A percentile compares a stretch with the other conserved stretches of the same genome.
Conservation (phyloP, 2,888 invertebrate species). For the Chrysopilus asiliformis region DNA sequence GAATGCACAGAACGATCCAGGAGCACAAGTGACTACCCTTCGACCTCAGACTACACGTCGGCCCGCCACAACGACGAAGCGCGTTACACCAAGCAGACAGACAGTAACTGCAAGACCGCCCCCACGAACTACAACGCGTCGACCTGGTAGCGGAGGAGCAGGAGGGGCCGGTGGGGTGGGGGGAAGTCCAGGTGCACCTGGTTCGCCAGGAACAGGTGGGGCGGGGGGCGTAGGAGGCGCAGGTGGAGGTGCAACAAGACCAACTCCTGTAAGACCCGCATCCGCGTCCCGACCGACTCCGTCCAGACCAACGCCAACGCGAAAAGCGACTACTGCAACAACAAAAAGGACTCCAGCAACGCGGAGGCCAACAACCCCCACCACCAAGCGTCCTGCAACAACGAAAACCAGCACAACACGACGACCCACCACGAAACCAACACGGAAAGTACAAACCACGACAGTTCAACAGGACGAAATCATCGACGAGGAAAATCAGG, state of each 20-base stretch:
- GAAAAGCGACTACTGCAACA: conserved; percentile 30
- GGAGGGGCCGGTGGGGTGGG: conserved; percentile 29
- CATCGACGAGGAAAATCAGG: conserved; percentile 24
- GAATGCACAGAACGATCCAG: conserved; percentile 3
- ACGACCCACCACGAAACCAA: conserved; percentile 26
- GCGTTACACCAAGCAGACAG: conserved; percentile 15
- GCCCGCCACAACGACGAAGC: conserved; percentile 13
- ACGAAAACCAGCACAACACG: conserved; percentile 23
- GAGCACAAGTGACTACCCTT: conserved; percentile 3
- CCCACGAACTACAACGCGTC: conserved; percentile 16
- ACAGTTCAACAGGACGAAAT: conserved; percentile 24
- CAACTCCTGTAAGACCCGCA: too few species aligned
- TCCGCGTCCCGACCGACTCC: too few species aligned
- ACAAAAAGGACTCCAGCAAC: conserved; percentile 24
- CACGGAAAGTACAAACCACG: conserved; percentile 27
- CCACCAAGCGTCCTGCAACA: conserved; percentile 28
- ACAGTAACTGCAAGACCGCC: conserved; percentile 18
- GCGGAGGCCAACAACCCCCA: conserved; percentile 27
- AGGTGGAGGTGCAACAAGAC: not conserved
- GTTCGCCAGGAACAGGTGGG: conserved; percentile 34
- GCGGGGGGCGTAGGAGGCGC: conserved; percentile 20
- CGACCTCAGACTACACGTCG: conserved; percentile 8
- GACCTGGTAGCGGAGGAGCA: conserved; percentile 27
- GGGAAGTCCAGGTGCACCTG: conserved; percentile 24
- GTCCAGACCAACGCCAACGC: conserved; percentile 37